A percentile compares a stretch with the other conserved stretches of the same genome.
Conservation (phyloP, 2,888 invertebrate species). For the Cataglyphis livida region DNA sequence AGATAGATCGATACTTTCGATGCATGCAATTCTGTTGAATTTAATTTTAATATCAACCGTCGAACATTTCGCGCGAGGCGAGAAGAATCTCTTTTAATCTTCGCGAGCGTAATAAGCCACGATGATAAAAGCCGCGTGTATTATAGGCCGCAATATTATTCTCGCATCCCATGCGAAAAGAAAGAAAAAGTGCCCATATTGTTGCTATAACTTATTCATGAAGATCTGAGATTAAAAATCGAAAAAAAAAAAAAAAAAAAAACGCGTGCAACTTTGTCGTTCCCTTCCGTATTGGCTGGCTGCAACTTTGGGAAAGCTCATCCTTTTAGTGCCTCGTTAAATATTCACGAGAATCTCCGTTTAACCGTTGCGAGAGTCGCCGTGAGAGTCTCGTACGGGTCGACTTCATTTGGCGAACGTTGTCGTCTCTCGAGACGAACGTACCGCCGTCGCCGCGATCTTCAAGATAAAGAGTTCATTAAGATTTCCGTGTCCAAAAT, state of each 20-base stretch:
- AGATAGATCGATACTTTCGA: background rate
- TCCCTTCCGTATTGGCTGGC: constrained; percentile 51
- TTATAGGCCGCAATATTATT: background rate
- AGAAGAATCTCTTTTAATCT: background rate
- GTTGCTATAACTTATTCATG: constrained; percentile 53
- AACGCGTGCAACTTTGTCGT: constrained; percentile 40
- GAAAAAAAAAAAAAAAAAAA: background rate
- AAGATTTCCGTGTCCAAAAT: constrained; percentile 57
- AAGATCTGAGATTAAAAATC: constrained; percentile 33
- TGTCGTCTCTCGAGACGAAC: constrained; percentile 49
- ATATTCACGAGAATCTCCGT: constrained; percentile 73
- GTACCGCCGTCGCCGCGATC: constrained; percentile 24
- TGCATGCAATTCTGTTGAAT: background rate
- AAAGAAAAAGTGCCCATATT: constrained; percentile 49
- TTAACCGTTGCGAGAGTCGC: constrained; percentile 67
- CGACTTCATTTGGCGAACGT: constrained; percentile 41
- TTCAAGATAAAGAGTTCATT: constrained; percentile 65
- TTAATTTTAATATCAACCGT: background rate
- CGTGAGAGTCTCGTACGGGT: constrained; percentile 7
- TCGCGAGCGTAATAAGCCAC: constrained; percentile 20
- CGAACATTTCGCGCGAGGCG: background rate
- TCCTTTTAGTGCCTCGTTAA: constrained; percentile 73
- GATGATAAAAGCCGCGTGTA: background rate
- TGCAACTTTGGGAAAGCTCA: constrained; percentile 68
- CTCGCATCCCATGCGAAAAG: constrained; percentile 26